Base-by-base conservation (phyloP, 1,140 invertebrate genomes). In the Atta cephalotes region DNA sequence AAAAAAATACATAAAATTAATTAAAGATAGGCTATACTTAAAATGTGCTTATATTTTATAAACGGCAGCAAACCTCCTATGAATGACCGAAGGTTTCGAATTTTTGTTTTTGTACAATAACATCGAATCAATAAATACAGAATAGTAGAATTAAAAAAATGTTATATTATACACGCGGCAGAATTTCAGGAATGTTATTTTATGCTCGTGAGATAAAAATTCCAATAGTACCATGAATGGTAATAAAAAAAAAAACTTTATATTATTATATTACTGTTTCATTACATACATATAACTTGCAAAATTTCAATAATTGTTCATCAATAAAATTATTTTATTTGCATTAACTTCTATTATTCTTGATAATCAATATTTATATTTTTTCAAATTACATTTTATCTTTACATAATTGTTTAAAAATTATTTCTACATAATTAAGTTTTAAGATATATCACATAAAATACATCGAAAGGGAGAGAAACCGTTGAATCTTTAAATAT, bases 161-260 rank as follows among this genome's bases (percentile, higher is more conserved):
- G 12, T 82, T 72, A 72, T 31, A 31, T 49, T n/a, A 25, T 28
- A 80, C 28, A 39, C 45, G 49, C 21, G 58, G 14, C 2, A 51
- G 7, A 84, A 74, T 63, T 74, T 76, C n/a, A 2, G 0, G 14
- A 63, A 74, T 76, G 39, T 76, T 72, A 62, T 72, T 60, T 56
- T 10, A 45, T 72, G 45, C 21, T 45, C 53, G 53, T 18, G 25
- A 45, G 9, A 1, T 1, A 25, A 70, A 49, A 74, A 82, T 74
- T 65, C 56, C 68, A 35, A 74, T 62, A 74, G 25, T 74, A 72
- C 25, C 45, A 28, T 60, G 9, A 45, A 45, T 51, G 18, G 2
- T 49, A 45, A 45, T 60, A 10, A 16, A 72, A 71, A 81, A 81
- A 51, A 51, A 45, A 68, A 28, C 16, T 66, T 49, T 18, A 21